Evolutionary conservation across 2,888 invertebrate genomes (phyloP).

Genomic region (Crossocerus cetratus): DNA sequence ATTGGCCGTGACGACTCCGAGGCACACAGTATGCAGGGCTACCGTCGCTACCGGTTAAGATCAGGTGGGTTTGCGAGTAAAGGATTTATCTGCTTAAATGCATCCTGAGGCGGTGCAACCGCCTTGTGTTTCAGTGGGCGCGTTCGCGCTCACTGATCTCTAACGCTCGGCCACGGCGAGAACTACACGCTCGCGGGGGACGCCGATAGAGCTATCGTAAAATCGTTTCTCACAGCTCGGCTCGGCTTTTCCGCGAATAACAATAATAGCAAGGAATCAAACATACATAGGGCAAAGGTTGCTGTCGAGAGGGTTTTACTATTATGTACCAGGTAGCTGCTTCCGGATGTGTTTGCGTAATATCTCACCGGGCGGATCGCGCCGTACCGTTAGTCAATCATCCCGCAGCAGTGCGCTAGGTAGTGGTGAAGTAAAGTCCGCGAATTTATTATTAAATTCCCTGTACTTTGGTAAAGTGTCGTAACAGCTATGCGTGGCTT

Average conservation of each 20-base stretch:
- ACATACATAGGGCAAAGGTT: neutral
- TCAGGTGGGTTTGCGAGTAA: constrained; percentile 42
- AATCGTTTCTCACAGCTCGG: constrained; percentile 23
- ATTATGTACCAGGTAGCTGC: too few relatives aligned
- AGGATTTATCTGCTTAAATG: constrained; percentile 59
- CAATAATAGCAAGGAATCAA: neutral
- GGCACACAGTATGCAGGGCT: constrained; percentile 23
- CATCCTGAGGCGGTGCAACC: constrained; percentile 46
- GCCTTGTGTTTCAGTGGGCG: constrained; percentile 36
- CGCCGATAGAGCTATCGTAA: constrained; percentile 19
- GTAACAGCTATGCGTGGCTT: too few relatives aligned
- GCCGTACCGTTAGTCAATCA: too few relatives aligned
- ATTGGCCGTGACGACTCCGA: too few relatives aligned
- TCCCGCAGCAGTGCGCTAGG: neutral
- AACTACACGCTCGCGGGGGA: constrained; percentile 11
- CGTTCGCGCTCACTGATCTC: constrained; percentile 42
- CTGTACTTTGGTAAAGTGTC: neutral
- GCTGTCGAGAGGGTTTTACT: neutral
- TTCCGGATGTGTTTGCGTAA: neutral
- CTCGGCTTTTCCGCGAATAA: neutral
- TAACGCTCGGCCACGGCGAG: constrained; percentile 23
- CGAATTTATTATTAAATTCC: constrained; percentile 24
- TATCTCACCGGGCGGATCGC: too few relatives aligned
- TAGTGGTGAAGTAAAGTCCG: constrained; percentile 17
- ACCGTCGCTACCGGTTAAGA: constrained; percentile 30